Conservation (phyloP, 2,113 vertebrate species). For the Plecotus auritus region DNA sequence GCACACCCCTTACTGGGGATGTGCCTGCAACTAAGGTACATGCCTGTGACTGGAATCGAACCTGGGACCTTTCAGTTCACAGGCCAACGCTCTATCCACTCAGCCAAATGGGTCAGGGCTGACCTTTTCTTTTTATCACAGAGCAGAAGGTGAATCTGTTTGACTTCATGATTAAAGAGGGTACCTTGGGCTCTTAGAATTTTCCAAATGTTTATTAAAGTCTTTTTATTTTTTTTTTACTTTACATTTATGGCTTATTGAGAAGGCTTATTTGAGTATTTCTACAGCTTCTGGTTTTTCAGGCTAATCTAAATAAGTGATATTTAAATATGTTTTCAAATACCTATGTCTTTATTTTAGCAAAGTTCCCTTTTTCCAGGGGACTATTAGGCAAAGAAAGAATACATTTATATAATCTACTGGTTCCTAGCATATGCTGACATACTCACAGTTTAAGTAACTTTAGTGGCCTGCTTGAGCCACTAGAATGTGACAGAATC, state of each 20-base stretch:
- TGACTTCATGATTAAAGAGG: not conserved
- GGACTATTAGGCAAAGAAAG: not conserved
- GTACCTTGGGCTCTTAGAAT: not conserved
- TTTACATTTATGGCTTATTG: not conserved
- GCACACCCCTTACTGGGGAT: too few species aligned
- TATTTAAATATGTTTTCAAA: not conserved
- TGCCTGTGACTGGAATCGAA: too few species aligned
- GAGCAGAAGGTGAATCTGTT: not conserved
- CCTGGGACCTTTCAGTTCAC: too few species aligned
- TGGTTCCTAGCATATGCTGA: not conserved
- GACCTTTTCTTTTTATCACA: not conserved
- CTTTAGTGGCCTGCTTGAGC: not conserved
- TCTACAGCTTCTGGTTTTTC: not conserved
- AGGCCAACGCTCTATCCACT: too few species aligned
- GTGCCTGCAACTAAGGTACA: too few species aligned
- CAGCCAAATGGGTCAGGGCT: too few species aligned
- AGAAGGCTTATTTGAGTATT: not conserved
- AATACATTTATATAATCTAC: not conserved
- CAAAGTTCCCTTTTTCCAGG: not conserved
- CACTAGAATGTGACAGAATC: not conserved
- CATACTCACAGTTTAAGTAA: not conserved
- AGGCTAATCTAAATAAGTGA: not conserved
- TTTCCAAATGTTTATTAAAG: not conserved
- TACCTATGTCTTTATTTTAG: constrained; percentile 16
- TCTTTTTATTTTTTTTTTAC: not conserved